Evolutionary conservation across 2,888 invertebrate species (phyloP).

Genomic region (Andrena camellia): DNA sequence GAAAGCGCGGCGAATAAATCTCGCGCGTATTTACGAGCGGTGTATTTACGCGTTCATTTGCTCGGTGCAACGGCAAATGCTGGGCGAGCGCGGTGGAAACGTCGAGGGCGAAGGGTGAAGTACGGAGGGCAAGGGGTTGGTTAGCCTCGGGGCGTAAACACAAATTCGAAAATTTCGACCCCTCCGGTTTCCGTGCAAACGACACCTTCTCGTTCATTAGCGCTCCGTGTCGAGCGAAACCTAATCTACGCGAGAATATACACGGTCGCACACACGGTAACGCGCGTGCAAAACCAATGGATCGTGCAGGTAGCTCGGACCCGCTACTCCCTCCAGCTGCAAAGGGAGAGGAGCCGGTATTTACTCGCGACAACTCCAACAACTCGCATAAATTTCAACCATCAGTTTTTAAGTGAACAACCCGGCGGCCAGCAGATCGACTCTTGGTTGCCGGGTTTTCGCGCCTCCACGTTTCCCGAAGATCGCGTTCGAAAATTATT

Average conservation of each 20-base stretch:
- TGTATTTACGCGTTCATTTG: slow-evolving; percentile 68
- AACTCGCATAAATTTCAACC: slow-evolving; percentile 77
- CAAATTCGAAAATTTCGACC: slow-evolving; percentile 72
- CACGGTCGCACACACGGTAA: slow-evolving; percentile 30
- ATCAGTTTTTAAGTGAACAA: slow-evolving; percentile 72
- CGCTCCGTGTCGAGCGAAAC: slow-evolving; percentile 74
- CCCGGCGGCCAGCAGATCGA: slow-evolving; percentile 17
- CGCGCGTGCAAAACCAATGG: slow-evolving; percentile 61
- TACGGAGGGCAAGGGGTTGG: slow-evolving; percentile 10
- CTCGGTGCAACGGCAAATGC: slow-evolving; percentile 31
- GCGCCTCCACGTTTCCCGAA: not conserved
- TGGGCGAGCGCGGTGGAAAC: not conserved
- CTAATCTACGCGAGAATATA: slow-evolving; percentile 66
- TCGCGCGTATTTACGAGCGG: slow-evolving; percentile 59
- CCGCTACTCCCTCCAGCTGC: not conserved
- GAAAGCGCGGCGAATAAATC: slow-evolving; percentile 54
- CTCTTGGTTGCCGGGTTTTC: slow-evolving; percentile 25
- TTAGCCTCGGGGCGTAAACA: slow-evolving; percentile 64
- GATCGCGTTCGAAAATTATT: not conserved
- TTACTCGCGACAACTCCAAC: slow-evolving; percentile 68
- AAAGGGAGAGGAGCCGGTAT: slow-evolving; percentile 43
- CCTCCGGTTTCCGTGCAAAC: slow-evolving; percentile 70
- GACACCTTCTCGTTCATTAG: slow-evolving; percentile 79
- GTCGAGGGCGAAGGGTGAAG: not conserved
- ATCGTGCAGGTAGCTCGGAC: slow-evolving; percentile 51